phyloP scores from a whole-genome alignment of 2,797 vertebrate genomes.

The Anguilla marmorata region DNA sequence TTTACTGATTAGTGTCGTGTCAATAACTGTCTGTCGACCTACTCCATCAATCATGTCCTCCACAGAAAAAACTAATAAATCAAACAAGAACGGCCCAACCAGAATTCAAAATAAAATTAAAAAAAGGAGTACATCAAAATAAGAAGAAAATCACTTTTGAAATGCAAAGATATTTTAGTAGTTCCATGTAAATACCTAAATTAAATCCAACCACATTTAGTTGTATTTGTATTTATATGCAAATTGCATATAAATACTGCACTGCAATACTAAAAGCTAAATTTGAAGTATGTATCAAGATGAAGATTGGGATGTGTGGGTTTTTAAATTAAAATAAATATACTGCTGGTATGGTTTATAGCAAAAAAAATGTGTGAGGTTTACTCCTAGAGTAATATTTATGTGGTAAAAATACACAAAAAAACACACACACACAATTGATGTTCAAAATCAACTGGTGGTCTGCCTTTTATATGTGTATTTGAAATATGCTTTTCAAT shows the following conservation, averaged over 20 bases:
- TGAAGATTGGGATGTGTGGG: no score
- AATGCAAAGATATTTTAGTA: not conserved
- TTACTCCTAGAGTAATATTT: no score
- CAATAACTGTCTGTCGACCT: constrained; percentile 7
- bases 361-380: no score
- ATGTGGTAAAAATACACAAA: no score
- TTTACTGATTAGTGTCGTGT: not conserved
- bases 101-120: not conserved
- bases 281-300: not conserved
- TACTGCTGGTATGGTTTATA: no score
- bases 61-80: not conserved
- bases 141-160: not conserved
- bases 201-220: not conserved
- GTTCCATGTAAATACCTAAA: not conserved
- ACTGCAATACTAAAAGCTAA: not conserved
- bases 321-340: no score
- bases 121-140: not conserved
- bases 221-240: not conserved
- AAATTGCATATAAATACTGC: not conserved
- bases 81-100: not conserved
- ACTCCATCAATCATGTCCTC: not conserved
- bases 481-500: not conserved
- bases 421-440: no score
- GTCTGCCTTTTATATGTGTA: no score
- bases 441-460: no score